These are phyloP conservation scores for Psilopsiagon aymara DNA, from an alignment of 2,113 vertebrate species.

Conservation along the genomic window DNA sequence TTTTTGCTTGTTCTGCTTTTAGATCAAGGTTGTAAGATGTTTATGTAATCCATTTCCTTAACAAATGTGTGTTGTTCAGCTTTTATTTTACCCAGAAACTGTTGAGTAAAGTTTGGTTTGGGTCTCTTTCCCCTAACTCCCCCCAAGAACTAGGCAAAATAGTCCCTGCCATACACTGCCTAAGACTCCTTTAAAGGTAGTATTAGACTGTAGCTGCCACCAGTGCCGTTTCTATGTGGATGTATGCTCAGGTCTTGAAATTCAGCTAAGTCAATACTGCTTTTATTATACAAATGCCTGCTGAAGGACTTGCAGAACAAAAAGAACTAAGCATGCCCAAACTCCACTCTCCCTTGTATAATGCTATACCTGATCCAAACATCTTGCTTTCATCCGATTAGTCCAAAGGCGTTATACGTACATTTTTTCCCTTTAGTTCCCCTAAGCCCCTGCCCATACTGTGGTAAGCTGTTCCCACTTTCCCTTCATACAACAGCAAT, in stretches of 20 bases:
- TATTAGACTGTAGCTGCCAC: neutral
- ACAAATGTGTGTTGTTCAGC: accelerated
- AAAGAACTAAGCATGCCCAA: neutral
- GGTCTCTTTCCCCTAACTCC: accelerated
- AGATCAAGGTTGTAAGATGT: neutral
- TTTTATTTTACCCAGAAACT: neutral
- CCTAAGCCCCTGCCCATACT: neutral
- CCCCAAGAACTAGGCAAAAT: neutral
- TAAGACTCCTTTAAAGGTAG: neutral
- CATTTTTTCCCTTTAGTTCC: neutral
- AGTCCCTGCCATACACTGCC: neutral
- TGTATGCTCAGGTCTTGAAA: neutral
- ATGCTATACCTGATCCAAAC: neutral
- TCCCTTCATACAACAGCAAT: neutral
- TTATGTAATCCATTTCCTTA: neutral
- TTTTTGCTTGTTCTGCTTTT: neutral
- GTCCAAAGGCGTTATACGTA: neutral
- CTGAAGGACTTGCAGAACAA: neutral
- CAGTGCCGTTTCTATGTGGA: neutral
- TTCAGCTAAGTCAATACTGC: neutral
- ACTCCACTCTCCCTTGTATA: neutral
- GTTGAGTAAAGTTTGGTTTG: neutral
- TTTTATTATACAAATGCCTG: neutral
- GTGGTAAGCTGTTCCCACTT: neutral
- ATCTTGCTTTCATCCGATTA: neutral